These are phyloP conservation scores for Electrona antarctica DNA, from an alignment of 2,113 vertebrate species.

Conservation along the genomic window DNA sequence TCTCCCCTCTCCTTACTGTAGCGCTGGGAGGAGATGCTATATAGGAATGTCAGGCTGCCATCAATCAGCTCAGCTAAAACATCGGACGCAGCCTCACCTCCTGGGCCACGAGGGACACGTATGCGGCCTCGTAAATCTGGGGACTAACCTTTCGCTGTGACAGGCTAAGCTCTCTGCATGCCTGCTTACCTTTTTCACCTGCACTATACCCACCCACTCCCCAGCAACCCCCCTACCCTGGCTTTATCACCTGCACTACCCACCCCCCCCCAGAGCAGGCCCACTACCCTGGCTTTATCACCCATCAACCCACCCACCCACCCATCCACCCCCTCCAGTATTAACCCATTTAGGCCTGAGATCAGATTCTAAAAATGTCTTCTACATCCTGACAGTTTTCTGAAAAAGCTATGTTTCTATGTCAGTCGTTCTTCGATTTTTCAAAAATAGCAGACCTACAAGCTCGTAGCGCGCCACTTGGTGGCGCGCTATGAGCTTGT, in stretches of 20 bases:
- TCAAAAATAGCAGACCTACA: no score
- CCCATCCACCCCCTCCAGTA: no score
- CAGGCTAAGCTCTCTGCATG: constrained; percentile 59
- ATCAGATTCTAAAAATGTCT: no score
- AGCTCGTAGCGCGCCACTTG: no score
- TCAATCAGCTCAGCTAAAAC: constrained; percentile 58
- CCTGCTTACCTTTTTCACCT: constrained; percentile 51
- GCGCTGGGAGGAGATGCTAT: not conserved
- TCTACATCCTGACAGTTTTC: no score
- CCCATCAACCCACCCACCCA: no score
- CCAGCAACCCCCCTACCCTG: constrained; percentile 20
- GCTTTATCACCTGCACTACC: not conserved
- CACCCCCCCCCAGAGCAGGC: no score
- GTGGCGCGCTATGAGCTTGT: no score
- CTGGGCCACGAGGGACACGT: constrained; percentile 26
- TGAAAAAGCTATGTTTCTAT: no score
- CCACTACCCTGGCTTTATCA: no score
- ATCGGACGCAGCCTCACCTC: constrained; percentile 49
- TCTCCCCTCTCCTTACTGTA: not conserved
- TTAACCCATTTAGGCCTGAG: no score
- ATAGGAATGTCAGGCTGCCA: constrained; percentile 32
- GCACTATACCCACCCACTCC: constrained; percentile 21
- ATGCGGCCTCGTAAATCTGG: constrained; percentile 58
- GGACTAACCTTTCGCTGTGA: constrained; percentile 67
- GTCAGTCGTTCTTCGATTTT: no score